phyloP scores from a whole-genome alignment of 2,113 vertebrate genomes.

The Oryzias woworae region DNA sequence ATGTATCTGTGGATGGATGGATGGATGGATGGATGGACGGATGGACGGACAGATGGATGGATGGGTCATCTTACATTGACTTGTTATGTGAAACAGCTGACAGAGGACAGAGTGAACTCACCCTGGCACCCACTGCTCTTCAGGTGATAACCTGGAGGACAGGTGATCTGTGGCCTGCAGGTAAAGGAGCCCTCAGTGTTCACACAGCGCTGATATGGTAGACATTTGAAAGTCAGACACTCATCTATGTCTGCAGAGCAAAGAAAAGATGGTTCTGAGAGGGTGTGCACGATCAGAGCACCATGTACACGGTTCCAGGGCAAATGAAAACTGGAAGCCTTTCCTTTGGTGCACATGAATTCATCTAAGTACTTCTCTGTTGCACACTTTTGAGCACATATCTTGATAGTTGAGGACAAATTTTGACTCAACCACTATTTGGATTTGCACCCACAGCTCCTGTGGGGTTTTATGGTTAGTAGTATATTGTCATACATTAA shows the following conservation, averaged over 20 bases:
- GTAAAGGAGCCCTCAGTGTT: constrained; percentile 88
- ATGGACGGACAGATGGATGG: too few species aligned
- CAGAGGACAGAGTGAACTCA: constrained; percentile 61
- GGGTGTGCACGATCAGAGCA: background rate
- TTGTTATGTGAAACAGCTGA: background rate
- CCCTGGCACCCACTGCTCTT: constrained; percentile 83
- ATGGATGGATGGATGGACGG: too few species aligned
- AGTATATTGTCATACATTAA: background rate
- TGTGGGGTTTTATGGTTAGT: too few species aligned
- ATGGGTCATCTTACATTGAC: background rate
- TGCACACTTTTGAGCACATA: too few species aligned
- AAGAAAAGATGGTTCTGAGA: constrained; percentile 1
- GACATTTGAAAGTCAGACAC: constrained; percentile 86
- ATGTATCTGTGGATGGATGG: too few species aligned
- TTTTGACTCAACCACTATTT: too few species aligned
- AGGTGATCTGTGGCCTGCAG: constrained; percentile 82
- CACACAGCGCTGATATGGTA: constrained; percentile 80
- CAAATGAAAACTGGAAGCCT: too few species aligned
- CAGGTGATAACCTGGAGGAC: constrained; percentile 81
- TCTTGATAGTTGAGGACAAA: too few species aligned
- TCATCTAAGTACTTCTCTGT: too few species aligned
- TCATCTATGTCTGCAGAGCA: constrained; percentile 87
- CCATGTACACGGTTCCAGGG: too few species aligned
- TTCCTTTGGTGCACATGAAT: too few species aligned
- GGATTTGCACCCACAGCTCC: too few species aligned